Percentiles rank a stretch among this genome's conserved stretches.
phyloP scores from a whole-genome alignment of 2,113 vertebrate genomes.

The Myanophis thanlyinensis region DNA sequence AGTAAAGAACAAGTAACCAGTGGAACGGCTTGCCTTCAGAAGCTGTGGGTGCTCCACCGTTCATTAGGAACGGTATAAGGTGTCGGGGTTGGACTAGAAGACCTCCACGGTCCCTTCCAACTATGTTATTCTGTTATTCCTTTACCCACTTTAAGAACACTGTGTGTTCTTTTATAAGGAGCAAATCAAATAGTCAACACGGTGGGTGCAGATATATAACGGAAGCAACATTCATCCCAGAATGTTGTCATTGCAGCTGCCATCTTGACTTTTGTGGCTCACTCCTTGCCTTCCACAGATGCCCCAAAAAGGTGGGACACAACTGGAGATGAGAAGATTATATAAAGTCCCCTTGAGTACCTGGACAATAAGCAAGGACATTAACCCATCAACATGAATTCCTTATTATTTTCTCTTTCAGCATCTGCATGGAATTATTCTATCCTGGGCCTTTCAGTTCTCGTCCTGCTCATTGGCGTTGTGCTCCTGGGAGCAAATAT shows the following conservation, averaged over 20 bases:
- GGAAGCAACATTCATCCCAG: not conserved
- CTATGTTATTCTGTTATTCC: not conserved
- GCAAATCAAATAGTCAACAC: not conserved
- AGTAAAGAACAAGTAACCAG: no score
- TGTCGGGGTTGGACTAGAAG: no score
- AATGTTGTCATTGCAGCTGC: not conserved
- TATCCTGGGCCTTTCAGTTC: conserved; percentile 69
- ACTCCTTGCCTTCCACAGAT: not conserved
- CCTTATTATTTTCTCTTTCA: conserved; percentile 50
- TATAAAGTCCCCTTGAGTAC: not conserved
- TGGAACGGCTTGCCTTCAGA: no score
- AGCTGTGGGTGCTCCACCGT: no score
- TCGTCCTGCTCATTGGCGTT: conserved; percentile 74
- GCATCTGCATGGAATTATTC: conserved; percentile 81
- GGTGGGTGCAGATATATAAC: not conserved
- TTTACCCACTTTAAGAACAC: not conserved
- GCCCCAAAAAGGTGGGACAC: not conserved
- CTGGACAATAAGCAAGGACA: not conserved
- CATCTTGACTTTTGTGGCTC: not conserved
- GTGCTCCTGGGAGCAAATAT: conserved; percentile 76
- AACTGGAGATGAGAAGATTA: not conserved
- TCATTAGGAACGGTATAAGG: no score
- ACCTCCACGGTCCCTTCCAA: no score
- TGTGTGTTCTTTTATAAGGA: not conserved
- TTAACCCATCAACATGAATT: not conserved